phyloP scores from a whole-genome alignment of 2,888 invertebrate species.

The Ametastegia equiseti region DNA sequence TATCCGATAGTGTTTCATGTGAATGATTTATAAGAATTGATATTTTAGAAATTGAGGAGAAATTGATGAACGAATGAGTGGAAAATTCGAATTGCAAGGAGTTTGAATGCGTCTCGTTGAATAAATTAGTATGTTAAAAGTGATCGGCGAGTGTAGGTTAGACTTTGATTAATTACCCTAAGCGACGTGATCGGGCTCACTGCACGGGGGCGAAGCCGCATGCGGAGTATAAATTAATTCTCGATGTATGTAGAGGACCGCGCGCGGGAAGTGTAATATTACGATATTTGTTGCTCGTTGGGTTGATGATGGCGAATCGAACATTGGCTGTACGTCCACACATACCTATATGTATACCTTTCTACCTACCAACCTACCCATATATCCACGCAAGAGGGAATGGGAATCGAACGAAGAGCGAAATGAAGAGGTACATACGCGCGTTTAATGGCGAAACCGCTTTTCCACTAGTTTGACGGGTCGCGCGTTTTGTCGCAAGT shows the following conservation, averaged over 20 bases:
- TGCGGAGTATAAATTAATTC: slow-evolving; percentile 37
- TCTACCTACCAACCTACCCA: background rate
- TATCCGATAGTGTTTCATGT: too few species aligned
- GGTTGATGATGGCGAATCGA: slow-evolving; percentile 34
- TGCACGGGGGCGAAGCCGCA: slow-evolving; percentile 40
- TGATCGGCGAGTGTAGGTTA: background rate
- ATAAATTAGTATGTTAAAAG: slow-evolving; percentile 2
- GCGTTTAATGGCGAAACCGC: slow-evolving; percentile 40
- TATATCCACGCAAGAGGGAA: background rate
- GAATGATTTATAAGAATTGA: too few species aligned
- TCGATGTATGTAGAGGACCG: background rate
- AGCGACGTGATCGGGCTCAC: slow-evolving; percentile 44
- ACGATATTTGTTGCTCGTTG: slow-evolving; percentile 35
- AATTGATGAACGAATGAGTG: too few species aligned
- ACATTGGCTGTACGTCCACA: too few species aligned
- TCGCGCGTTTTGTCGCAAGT: slow-evolving; percentile 40
- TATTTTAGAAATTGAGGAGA: too few species aligned
- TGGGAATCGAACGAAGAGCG: background rate
- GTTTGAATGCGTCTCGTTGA: background rate
- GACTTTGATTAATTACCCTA: slow-evolving; percentile 37
- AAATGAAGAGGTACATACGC: slow-evolving; percentile 9
- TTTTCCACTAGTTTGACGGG: slow-evolving; percentile 45
- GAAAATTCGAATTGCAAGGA: too few species aligned
- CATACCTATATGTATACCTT: background rate
- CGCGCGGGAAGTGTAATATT: slow-evolving; percentile 1